These are phyloP conservation scores for Sycophila sp. DNA, from an alignment of 1,140 invertebrate species.

Conservation along the genomic window DNA sequence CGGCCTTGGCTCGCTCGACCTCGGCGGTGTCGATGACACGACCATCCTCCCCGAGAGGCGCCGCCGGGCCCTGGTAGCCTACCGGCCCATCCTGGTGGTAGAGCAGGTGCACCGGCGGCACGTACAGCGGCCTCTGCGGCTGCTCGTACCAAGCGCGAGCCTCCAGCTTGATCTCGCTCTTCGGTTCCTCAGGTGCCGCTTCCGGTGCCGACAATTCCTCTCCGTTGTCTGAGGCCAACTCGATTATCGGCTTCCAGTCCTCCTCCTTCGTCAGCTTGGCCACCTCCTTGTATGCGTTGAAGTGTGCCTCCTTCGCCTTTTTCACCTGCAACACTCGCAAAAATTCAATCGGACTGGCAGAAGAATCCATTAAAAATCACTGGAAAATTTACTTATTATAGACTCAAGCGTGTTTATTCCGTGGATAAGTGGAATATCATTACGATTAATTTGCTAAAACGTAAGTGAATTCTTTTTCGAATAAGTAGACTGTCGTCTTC, in stretches of 20 bases:
- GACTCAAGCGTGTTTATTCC: too few species aligned
- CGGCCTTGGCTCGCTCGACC: constrained; percentile 56
- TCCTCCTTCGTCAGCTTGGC: neutral
- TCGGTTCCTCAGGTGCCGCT: neutral
- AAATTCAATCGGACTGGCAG: too few species aligned
- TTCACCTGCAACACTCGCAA: constrained; percentile 21
- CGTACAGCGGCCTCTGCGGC: neutral
- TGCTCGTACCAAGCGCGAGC: neutral
- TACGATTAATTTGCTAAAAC: too few species aligned
- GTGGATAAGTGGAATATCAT: too few species aligned
- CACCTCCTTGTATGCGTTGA: constrained; percentile 1
- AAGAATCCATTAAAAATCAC: too few species aligned
- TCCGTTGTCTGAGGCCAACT: too few species aligned
- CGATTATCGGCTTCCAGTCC: neutral
- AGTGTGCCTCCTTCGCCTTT: constrained; percentile 24
- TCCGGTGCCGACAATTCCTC: too few species aligned
- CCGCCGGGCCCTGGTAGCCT: constrained; percentile 38
- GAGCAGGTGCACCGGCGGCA: constrained; percentile 30
- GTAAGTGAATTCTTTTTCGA: too few species aligned
- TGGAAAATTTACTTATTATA: too few species aligned
- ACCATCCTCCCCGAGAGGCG: constrained; percentile 58
- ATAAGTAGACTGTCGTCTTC: too few species aligned
- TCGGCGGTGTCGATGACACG: constrained; percentile 61
- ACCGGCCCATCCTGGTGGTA: constrained; percentile 6
- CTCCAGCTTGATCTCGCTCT: too few species aligned